Base-by-base conservation (phyloP, 1,140 invertebrate genomes). In the Coelopa frigida region DNA sequence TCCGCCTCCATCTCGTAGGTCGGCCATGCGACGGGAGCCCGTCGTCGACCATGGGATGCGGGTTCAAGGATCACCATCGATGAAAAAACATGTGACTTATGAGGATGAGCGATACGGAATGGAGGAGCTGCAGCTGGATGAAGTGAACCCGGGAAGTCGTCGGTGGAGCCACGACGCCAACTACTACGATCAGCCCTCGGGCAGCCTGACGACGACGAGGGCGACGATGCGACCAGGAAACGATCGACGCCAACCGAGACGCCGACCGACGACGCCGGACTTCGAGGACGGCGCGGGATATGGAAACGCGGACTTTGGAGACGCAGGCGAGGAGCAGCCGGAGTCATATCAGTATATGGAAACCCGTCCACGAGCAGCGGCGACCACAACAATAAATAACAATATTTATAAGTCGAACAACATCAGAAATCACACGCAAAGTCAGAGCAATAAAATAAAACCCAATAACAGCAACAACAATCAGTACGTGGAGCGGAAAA, bases 71-170 rank as follows among this genome's bases (percentile, higher is more conserved):
- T 10, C 27, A 29, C 8, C 27, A 29, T 10, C 27, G 14, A 29
- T 14, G 14, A 64, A 63, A 29, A 63, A 64, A 14, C 61, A 64
- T 46, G 61, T 64, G 21, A 64, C 61, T 49, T 64, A 64, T 49
- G 58, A 55, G 22, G 61, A 64, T 26, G 45, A 61, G 50, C 49
- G 57, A 3, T 22, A 7, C 15, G 15, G 18, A 22, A 5, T n/a
- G 17, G 57, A 37, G 12, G n/a, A n/a, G n/a, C n/a, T n/a, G n/a
- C n/a, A n/a, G n/a, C n/a, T n/a, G n/a, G n/a, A n/a, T n/a, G n/a
- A n/a, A n/a, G n/a, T n/a, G n/a, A n/a, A n/a, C n/a, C n/a, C n/a
- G n/a, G n/a, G n/a, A n/a, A n/a, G n/a, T n/a, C n/a, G n/a, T n/a
- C n/a, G n/a, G n/a, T n/a, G n/a, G n/a, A n/a, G n/a, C n/a, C n/a